These are phyloP conservation scores for Lytechinus pictus DNA, from an alignment of 35 echinoderm and acorn worm species.

Conservation along the genomic window DNA sequence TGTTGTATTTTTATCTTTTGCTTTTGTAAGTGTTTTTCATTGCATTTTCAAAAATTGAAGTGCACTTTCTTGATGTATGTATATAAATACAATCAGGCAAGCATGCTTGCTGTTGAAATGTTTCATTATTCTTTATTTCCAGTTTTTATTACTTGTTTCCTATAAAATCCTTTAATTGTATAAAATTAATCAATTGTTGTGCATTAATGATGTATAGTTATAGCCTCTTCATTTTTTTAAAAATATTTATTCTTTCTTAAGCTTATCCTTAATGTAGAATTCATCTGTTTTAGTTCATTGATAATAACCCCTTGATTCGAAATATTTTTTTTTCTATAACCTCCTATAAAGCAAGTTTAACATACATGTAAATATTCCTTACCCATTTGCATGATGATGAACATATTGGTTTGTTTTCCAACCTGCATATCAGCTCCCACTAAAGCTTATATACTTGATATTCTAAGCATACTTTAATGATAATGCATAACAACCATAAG, in stretches of 20 bases:
- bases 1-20: not conserved
- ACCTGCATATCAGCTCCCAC: not conserved
- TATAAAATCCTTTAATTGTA: not conserved
- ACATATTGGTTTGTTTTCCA: not conserved
- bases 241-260: not conserved
- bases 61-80: not conserved
- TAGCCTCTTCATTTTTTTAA: not conserved
- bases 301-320: not conserved
- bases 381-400: not conserved
- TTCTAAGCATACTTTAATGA: not conserved
- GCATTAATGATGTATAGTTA: not conserved
- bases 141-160: not conserved
- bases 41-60: not conserved
- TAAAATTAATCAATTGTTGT: not conserved
- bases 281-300: not conserved
- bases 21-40: not conserved
- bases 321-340: not conserved
- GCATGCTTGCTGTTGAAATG: not conserved
- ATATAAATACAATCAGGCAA: not conserved
- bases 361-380: not conserved
- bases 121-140: not conserved
- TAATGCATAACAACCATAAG: not conserved
- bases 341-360: not conserved
- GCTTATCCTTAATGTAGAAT: not conserved
- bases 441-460: not conserved